phyloP scores from a whole-genome alignment of 2,797 vertebrate species.

The Catostomus latipinnis region DNA sequence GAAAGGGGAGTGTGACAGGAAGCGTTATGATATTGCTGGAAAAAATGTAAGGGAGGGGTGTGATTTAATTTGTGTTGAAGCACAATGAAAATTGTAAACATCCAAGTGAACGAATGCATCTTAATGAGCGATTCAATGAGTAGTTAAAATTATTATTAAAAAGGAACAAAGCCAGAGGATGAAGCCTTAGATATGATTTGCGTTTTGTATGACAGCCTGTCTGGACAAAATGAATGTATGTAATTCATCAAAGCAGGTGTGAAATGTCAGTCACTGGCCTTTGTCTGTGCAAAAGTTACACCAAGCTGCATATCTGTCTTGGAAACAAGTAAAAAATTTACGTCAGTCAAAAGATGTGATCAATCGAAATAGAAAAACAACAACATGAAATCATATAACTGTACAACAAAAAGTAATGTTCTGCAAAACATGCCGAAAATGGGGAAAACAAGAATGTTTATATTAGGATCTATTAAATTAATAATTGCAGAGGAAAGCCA shows the following conservation, averaged over 20 bases:
- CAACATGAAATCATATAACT: not conserved
- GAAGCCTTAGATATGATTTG: not conserved
- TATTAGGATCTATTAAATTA: not conserved
- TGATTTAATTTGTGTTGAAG: slow-evolving; percentile 25
- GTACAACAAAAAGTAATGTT: not conserved
- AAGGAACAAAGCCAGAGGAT: slow-evolving; percentile 3
- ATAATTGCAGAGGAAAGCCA: not conserved
- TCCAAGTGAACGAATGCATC: slow-evolving; percentile 33
- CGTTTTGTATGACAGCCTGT: not conserved
- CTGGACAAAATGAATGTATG: not conserved
- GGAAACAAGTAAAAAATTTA: slow-evolving; percentile 31
- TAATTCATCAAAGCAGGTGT: slow-evolving; percentile 7
- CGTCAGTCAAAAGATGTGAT: slow-evolving; percentile 21
- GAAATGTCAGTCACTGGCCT: slow-evolving; percentile 24
- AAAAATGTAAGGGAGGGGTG: slow-evolving; percentile 5
- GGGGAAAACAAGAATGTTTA: not conserved
- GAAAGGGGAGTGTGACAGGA: slow-evolving; percentile 24
- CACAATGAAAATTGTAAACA: slow-evolving; percentile 34
- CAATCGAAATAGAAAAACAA: slow-evolving; percentile 1
- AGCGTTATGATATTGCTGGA: slow-evolving; percentile 6
- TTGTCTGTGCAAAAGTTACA: slow-evolving; percentile 35
- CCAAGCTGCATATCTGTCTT: slow-evolving; percentile 26
- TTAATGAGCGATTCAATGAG: not conserved
- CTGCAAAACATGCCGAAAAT: not conserved
- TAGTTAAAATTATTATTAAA: slow-evolving; percentile 11